Conservation (phyloP, 1,140 invertebrate species). For the Bombus ignitus region DNA sequence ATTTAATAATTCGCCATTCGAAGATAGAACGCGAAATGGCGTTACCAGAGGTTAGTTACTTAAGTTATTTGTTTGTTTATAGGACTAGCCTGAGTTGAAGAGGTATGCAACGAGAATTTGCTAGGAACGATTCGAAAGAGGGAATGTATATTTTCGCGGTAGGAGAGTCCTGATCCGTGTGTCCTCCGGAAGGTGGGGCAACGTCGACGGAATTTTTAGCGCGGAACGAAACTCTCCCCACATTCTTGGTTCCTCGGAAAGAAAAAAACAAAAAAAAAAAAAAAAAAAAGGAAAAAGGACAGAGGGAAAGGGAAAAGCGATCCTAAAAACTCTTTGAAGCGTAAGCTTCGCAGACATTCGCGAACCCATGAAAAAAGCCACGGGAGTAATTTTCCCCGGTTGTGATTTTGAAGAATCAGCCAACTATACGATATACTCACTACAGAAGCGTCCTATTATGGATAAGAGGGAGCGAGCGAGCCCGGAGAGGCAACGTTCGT, state of each 20-base stretch:
- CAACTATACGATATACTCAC: constrained; percentile 26
- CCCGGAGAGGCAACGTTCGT: not conserved
- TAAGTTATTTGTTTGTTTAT: too few species aligned
- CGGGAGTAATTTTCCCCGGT: constrained; percentile 45
- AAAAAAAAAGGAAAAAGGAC: not conserved
- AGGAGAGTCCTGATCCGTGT: not conserved
- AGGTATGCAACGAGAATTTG: too few species aligned
- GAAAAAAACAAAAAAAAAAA: not conserved
- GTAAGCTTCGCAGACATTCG: not conserved
- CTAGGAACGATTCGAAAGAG: not conserved
- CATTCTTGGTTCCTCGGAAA: not conserved
- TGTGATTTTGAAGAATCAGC: constrained; percentile 50
- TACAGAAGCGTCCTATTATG: constrained; percentile 44
- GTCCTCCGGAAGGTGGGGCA: not conserved
- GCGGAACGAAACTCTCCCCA: not conserved
- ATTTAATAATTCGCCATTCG: not conserved
- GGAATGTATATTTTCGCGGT: not conserved
- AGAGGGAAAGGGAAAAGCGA: not conserved
- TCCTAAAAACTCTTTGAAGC: constrained; percentile 24
- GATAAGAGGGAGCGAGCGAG: not conserved
- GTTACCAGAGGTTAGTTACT: not conserved
- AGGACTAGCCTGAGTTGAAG: too few species aligned
- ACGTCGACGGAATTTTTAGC: not conserved
- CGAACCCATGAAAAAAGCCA: constrained; percentile 18
- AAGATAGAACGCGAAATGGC: not conserved